These are phyloP conservation scores for Polylopha cassiicola DNA, from an alignment of 2,888 invertebrate genomes.

Conservation along the genomic window DNA sequence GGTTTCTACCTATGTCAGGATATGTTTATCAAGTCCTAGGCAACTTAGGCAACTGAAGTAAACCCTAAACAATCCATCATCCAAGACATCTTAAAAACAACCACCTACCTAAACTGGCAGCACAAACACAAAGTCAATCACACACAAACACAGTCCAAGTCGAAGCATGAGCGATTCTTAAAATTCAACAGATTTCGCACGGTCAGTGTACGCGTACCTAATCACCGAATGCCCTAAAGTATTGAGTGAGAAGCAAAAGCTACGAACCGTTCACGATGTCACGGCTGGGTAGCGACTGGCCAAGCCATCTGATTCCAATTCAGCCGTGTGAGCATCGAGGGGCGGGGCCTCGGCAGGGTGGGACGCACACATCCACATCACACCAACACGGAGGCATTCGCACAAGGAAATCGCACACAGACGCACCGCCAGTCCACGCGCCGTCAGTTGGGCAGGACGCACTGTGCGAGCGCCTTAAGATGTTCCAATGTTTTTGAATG, in stretches of 20 bases:
- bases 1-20: too few species aligned
- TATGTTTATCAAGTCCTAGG: too few species aligned
- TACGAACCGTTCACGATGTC: conserved; percentile 74
- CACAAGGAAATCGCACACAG: conserved; percentile 48
- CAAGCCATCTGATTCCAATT: conserved; percentile 76
- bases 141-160: conserved; percentile 52
- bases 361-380: conserved; percentile 33
- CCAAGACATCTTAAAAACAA: conserved; percentile 15
- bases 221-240: conserved; percentile 70
- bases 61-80: background rate
- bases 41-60: too few species aligned
- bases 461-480: conserved; percentile 29
- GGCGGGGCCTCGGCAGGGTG: conserved; percentile 66
- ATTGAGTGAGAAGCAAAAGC: conserved; percentile 57
- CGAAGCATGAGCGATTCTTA: conserved; percentile 6
- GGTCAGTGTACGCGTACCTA: conserved; percentile 69
- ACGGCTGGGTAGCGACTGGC: conserved; percentile 76
- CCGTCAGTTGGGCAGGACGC: conserved; percentile 23
- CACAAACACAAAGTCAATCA: conserved; percentile 50
- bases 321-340: conserved; percentile 75
- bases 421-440: conserved; percentile 45
- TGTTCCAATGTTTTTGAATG: conserved; percentile 10
- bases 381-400: conserved; percentile 44
- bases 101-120: conserved; percentile 39
- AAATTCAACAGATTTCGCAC: conserved; percentile 56